Evolutionary conservation across 2,888 invertebrate species (phyloP).

Genomic region (Cheilosia variabilis): DNA sequence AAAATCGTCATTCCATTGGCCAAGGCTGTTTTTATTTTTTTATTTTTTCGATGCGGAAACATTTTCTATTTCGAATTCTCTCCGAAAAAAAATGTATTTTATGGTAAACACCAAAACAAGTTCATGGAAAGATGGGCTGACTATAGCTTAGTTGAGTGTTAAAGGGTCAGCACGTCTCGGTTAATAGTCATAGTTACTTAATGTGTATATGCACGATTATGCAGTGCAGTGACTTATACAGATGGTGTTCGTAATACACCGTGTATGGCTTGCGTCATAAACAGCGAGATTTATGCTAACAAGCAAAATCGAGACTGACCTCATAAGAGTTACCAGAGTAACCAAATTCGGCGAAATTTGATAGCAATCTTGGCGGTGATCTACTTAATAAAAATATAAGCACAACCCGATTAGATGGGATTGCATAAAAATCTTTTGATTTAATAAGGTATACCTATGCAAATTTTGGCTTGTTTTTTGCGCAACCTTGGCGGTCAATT

Average conservation of each 20-base stretch:
- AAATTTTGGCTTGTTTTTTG: too few species aligned
- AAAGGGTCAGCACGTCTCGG: conserved; percentile 47
- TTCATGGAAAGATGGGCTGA: conserved; percentile 53
- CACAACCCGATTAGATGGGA: too few species aligned
- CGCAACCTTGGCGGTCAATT: too few species aligned
- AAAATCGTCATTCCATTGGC: conserved; percentile 53
- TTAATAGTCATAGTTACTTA: conserved; percentile 17
- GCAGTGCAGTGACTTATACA: conserved; percentile 33
- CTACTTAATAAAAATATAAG: neutral
- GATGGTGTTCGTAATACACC: conserved; percentile 1
- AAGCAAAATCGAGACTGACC: neutral
- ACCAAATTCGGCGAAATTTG: neutral
- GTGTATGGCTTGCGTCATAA: neutral
- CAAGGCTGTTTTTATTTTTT: conserved; percentile 40
- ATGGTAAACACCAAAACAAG: conserved; percentile 49
- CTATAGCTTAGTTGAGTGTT: neutral
- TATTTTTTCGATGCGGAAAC: conserved; percentile 63
- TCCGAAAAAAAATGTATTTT: neutral
- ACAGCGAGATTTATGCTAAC: conserved; percentile 3
- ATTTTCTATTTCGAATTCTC: conserved; percentile 48
- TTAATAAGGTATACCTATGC: too few species aligned
- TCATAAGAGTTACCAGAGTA: neutral
- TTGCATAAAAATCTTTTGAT: too few species aligned
- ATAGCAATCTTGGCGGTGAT: neutral
- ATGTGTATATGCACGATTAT: conserved; percentile 14